Conservation (phyloP, 2,113 vertebrate species). For the Actinemys pallida region DNA sequence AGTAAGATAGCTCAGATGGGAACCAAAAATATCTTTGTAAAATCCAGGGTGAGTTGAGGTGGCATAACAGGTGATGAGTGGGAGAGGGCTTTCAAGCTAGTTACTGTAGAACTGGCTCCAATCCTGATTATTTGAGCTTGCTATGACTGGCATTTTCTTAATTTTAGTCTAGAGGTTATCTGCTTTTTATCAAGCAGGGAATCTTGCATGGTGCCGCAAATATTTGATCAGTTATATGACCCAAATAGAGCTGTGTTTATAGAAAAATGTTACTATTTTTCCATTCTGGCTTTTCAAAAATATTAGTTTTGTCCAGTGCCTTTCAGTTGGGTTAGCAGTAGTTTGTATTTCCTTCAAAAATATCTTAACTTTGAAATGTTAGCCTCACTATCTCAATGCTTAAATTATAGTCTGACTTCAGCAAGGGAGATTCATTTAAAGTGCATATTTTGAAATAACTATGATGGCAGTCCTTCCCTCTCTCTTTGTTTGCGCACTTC, state of each 20-base stretch:
- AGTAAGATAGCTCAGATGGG: slow-evolving; percentile 12
- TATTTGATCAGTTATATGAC: neutral
- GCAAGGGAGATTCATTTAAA: neutral
- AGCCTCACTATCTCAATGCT: neutral
- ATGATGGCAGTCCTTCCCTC: neutral
- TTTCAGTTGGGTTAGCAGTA: neutral
- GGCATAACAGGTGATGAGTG: neutral
- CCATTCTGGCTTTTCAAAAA: neutral
- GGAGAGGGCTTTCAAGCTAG: neutral
- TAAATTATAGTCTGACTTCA: neutral
- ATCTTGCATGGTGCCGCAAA: neutral
- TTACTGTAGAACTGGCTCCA: neutral
- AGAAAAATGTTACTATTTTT: neutral
- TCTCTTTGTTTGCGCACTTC: neutral
- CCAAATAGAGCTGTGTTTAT: neutral
- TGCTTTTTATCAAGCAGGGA: neutral
- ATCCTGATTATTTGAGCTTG: neutral
- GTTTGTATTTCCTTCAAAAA: neutral
- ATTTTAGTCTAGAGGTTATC: neutral
- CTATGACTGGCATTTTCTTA: neutral
- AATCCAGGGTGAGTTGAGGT: neutral
- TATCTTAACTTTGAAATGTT: neutral
- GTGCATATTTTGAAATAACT: neutral
- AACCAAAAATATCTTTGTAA: neutral
- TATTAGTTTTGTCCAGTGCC: neutral